A percentile compares a stretch with the other conserved stretches of the same genome.
phyloP scores from a whole-genome alignment of 2,113 vertebrate genomes.

The Todiramphus chloris region DNA sequence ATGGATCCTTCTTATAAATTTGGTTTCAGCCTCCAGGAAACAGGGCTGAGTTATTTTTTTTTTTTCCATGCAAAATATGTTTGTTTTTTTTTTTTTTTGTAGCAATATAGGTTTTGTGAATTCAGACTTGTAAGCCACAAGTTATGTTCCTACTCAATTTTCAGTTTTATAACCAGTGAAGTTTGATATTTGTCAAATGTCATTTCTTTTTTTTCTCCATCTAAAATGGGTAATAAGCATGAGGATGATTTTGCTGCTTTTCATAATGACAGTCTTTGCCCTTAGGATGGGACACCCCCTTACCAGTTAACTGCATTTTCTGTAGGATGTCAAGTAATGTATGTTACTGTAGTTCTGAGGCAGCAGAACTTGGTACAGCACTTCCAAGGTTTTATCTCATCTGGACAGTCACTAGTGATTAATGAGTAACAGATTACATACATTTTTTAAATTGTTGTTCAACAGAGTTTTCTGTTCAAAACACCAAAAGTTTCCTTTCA shows the following conservation, averaged over 20 bases:
- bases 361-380: neutral
- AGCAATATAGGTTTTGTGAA: neutral
- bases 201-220: neutral
- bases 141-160: neutral
- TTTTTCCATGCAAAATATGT: neutral
- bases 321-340: neutral
- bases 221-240: neutral
- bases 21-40: neutral
- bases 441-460: neutral
- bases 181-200: neutral
- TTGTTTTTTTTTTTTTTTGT: neutral
- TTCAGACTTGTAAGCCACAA: neutral
- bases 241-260: neutral
- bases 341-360: neutral
- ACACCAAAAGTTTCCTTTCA: neutral
- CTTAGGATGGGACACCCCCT: neutral
- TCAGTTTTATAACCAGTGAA: neutral
- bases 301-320: neutral
- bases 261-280: neutral
- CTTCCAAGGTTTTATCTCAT: neutral
- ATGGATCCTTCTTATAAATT: neutral
- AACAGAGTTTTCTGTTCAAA: neutral
- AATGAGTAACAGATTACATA: neutral
- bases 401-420: neutral
- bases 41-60: neutral